Evolutionary conservation across 2,113 vertebrate species (phyloP).

Genomic region (Dasyornis broadbenti): DNA sequence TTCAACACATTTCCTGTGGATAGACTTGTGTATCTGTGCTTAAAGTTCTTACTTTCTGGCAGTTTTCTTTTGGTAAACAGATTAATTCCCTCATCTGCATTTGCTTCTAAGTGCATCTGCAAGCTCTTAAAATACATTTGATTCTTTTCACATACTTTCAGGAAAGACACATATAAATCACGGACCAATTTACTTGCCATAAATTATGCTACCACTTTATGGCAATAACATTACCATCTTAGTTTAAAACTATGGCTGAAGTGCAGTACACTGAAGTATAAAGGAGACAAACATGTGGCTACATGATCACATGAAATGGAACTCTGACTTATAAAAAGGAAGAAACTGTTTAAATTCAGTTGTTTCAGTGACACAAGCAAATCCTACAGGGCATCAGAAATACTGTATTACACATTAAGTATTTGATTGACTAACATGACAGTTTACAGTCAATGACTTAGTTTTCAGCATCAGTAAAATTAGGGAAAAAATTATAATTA

Average conservation of each 20-base stretch:
- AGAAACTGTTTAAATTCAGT: neutral
- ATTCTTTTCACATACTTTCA: neutral
- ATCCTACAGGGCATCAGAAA: neutral
- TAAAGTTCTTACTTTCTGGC: neutral
- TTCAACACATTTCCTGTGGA: neutral
- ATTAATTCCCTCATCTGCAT: neutral
- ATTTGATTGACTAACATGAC: neutral
- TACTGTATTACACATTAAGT: neutral
- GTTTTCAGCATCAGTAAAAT: neutral
- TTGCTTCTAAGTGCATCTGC: neutral
- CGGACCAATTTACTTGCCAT: neutral
- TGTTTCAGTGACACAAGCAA: neutral
- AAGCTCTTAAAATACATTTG: neutral
- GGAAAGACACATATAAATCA: neutral
- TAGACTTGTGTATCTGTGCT: neutral
- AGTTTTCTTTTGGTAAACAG: neutral
- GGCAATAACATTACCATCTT: neutral
- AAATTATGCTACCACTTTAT: neutral
- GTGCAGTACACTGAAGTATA: neutral
- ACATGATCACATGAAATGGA: neutral
- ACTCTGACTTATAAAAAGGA: neutral
- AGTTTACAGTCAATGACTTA: neutral
- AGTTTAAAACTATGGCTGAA: neutral
- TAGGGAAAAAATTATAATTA: neutral
- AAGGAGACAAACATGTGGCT: neutral